Conservation (phyloP, 2,113 vertebrate species). For the Hemicordylus capensis region DNA sequence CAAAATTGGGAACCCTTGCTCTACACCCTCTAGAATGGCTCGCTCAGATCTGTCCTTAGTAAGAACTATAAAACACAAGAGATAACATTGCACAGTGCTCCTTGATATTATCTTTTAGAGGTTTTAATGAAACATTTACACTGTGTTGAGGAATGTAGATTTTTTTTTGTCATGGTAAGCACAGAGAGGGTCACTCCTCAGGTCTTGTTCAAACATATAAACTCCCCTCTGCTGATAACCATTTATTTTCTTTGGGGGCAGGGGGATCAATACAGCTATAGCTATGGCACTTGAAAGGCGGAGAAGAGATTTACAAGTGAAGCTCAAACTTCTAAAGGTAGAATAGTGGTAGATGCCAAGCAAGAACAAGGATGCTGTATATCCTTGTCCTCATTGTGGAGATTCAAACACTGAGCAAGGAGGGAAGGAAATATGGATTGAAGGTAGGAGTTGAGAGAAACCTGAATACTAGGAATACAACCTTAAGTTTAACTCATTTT, state of each 20-base stretch:
- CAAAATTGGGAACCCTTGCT: too few relatives aligned
- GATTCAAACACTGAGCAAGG: not conserved
- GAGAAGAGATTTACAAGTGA: not conserved
- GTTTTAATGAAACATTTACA: not conserved
- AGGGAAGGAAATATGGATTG: not conserved
- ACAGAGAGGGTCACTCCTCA: not conserved
- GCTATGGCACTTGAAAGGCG: not conserved
- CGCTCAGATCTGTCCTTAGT: not conserved
- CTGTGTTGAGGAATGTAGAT: not conserved
- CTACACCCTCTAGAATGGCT: not conserved
- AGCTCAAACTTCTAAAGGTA: too few relatives aligned
- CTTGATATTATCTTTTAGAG: not conserved
- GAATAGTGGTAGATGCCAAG: not conserved
- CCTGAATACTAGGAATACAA: not conserved
- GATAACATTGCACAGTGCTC: not conserved
- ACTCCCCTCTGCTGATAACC: not conserved
- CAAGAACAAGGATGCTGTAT: not conserved
- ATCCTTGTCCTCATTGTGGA: not conserved
- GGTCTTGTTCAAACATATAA: not conserved
- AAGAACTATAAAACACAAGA: not conserved
- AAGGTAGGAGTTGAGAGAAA: not conserved
- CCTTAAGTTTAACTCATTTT: constrained; percentile 40
- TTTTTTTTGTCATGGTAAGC: not conserved
- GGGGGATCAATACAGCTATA: not conserved
- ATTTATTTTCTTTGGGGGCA: too few relatives aligned